Base-by-base conservation (phyloP, 2,888 invertebrate genomes). In the Empis stercorea region DNA sequence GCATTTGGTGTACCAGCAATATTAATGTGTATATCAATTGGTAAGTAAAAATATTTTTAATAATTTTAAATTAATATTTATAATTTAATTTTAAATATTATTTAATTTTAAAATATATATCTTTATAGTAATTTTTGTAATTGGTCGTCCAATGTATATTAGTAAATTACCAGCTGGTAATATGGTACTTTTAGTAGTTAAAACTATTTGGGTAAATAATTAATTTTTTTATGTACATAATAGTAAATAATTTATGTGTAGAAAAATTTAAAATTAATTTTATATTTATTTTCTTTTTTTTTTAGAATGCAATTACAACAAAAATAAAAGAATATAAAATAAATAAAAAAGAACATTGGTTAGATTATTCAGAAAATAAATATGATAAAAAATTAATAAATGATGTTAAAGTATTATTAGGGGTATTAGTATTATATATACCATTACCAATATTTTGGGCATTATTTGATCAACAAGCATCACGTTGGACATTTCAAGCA, bases 401-500 rank as follows among this genome's bases (percentile, higher is more conserved):
- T 4, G 92, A 94, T 56, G 79, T 89, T 4, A 88, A 86, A 67
- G 76, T 78, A n/a, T 72, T 87, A 1, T 64, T 92, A 36, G 78
- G 79, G 27, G 80, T 94, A 3, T 68, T 93, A 17, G 74, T 81
- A 46, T 71, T 94, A 36, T 94, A 87, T 61, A 65, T 91, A 9
- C 94, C 95, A 0, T 64, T 93, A 42, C 93, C 93, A 0, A 72
- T 95, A 23, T 96, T 94, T 70, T 96, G 94, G 93, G 85, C 95
- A 0, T 73, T 96, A 7, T 86, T 85, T 64, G 95, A 96, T 68
- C 96, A 96, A 65, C 86, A 86, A 77, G 92, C 88, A 16, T 91
- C 91, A 0, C 76, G 87, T 50, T 94, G 93, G 93, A 89, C 91
- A 0, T 83, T 93, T 68, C 93, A 93, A 74, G 94, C 93, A 0